Evolutionary conservation across 1,140 invertebrate genomes (phyloP), one percentile per base, ranked within the genome.

Genomic region (Pantala flavescens): DNA sequence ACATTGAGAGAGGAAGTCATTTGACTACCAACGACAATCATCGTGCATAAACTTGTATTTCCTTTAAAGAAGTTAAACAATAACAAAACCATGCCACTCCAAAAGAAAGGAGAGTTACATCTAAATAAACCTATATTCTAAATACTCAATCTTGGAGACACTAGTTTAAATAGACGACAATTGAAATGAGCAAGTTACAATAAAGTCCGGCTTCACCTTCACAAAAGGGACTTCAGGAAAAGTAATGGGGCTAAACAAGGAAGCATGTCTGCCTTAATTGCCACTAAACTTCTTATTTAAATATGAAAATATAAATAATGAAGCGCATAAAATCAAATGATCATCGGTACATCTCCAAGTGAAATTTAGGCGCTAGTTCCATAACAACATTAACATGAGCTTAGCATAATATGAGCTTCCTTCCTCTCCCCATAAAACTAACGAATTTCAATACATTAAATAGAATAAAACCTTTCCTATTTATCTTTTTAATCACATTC

Each of bases 381-480:
- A 36, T 36, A 9, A 36, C 28, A 36, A 36, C 28, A 36, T 36
- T 2, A 36, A 36, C 28, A 36, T 36, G 28, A 36, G 28, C 28
- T 36, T 36, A 36, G 28, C 28, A 36, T 36, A 36, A 36, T 36
- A 36, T 36, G 28, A 63, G 49, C 49, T 63, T 63, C 49, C 49
- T 63, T 63, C 49, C 49, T 63, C 49, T 63, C 49, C 49, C 49
- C 49, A 63, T 63, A 63, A 16, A 63, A 63, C 49, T 63, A 63
- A 63, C 49, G 49, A 63, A 21, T 63, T 36, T 36, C 16, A 63
- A 63, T 19, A 63, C 49, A 63, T 63, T 63, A 63, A 63, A 63
- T 14, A 63, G 49, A 63, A 63, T 63, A 63, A 63, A 63, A 63
- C 49, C 49, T 63, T 63, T 63, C 49, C 49, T 63, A 63, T 63